Evolutionary conservation across 2,888 invertebrate species (phyloP).

Genomic region (Atethmia centrago): DNA sequence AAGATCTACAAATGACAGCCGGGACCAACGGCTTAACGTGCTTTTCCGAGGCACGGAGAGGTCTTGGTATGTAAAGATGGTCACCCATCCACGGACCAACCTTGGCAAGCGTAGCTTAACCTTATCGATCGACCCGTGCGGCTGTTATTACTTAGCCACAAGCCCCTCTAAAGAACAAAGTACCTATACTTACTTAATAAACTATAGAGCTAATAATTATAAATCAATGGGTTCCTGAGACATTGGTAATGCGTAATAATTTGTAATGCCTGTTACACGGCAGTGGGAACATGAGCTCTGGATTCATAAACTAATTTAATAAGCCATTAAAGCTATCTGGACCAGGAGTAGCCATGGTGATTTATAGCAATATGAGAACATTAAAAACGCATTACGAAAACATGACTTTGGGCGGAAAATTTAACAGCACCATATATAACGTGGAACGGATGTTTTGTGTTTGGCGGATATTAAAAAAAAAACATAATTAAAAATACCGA

Average conservation of each 20-base stretch:
- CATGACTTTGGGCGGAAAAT: conserved; percentile 89
- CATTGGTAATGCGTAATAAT: conserved; percentile 42
- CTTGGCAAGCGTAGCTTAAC: too few species aligned
- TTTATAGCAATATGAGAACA: conserved; percentile 90
- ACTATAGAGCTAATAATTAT: not conserved
- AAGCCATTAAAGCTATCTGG: conserved; percentile 90
- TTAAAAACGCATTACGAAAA: conserved; percentile 91
- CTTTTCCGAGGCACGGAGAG: too few species aligned
- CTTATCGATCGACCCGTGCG: too few species aligned
- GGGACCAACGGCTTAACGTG: too few species aligned
- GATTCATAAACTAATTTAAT: conserved; percentile 85
- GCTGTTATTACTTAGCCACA: too few species aligned
- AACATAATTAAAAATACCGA: conserved; percentile 55
- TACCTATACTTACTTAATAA: not conserved
- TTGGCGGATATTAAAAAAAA: conserved; percentile 68
- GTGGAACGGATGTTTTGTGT: conserved; percentile 81
- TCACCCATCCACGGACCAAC: too few species aligned
- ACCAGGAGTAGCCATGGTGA: conserved; percentile 88
- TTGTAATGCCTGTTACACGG: conserved; percentile 33
- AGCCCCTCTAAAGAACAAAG: conserved; percentile 11
- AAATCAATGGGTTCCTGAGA: conserved; percentile 14
- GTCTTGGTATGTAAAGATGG: too few species aligned
- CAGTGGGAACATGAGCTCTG: conserved; percentile 47
- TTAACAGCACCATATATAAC: conserved; percentile 85
- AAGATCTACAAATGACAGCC: too few species aligned